These are phyloP conservation scores for Electrona antarctica DNA, from an alignment of 2,113 vertebrate genomes.

Conservation along the genomic window DNA sequence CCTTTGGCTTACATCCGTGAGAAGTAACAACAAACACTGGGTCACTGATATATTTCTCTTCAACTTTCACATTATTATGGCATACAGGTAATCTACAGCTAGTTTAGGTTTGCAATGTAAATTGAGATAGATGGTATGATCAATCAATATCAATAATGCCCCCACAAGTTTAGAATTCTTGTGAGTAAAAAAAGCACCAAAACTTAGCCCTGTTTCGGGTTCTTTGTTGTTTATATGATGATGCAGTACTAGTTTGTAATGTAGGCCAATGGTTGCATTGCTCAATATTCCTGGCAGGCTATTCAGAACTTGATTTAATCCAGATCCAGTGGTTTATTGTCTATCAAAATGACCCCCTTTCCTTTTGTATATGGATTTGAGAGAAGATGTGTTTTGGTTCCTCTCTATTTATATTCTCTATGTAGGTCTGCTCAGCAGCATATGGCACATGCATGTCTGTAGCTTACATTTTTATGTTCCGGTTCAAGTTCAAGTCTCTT, in stretches of 20 bases:
- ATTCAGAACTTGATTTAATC: background rate
- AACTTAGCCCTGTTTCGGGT: background rate
- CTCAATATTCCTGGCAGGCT: background rate
- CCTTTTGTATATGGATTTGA: background rate
- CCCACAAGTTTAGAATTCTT: background rate
- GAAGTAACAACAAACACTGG: constrained; percentile 42
- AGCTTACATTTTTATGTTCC: no score
- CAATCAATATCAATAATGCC: constrained; percentile 10
- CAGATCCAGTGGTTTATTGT: background rate
- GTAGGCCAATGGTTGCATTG: background rate
- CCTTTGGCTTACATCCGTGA: constrained; percentile 23
- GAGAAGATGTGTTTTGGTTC: background rate
- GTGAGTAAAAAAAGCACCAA: background rate
- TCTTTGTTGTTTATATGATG: background rate
- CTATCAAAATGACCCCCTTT: background rate
- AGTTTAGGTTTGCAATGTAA: background rate
- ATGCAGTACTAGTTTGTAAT: background rate
- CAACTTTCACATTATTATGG: background rate
- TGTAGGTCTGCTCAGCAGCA: no score
- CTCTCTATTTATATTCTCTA: no score
- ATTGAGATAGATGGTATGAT: constrained; percentile 20
- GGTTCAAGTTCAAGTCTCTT: no score
- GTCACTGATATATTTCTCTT: constrained; percentile 11
- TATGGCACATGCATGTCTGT: no score
- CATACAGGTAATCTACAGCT: background rate